Percentiles rank a stretch among this genome's conserved stretches.
These are phyloP conservation scores for Nomada hirtipes DNA, from an alignment of 2,888 invertebrate genomes.

Conservation along the genomic window DNA sequence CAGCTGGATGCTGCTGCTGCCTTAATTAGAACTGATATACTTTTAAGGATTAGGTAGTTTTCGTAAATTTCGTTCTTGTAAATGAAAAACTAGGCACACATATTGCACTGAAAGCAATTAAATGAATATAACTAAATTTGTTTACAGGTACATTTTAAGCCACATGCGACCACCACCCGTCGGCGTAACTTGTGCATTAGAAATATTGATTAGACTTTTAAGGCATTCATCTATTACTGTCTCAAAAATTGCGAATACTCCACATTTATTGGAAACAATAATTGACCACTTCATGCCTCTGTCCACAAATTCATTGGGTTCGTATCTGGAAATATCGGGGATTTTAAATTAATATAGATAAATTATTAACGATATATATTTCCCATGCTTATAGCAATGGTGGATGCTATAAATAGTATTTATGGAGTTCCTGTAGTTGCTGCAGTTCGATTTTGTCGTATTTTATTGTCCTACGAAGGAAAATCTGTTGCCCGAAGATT, in stretches of 20 bases:
- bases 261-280: conserved; percentile 88
- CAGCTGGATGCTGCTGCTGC: conserved; percentile 93
- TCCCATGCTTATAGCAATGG: conserved; percentile 53
- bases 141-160: conserved; percentile 90
- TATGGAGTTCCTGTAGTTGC: conserved; percentile 89
- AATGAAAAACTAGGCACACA: neutral
- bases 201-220: conserved; percentile 91
- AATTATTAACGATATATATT: conserved; percentile 13
- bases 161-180: conserved; percentile 89
- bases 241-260: conserved; percentile 87
- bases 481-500: conserved; percentile 75
- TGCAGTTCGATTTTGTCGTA: conserved; percentile 90
- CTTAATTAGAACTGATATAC: conserved; percentile 90
- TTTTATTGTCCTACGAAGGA: conserved; percentile 86
- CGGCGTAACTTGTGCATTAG: conserved; percentile 90
- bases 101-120: neutral
- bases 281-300: conserved; percentile 87
- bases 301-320: conserved; percentile 72
- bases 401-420: conserved; percentile 84
- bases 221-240: conserved; percentile 91
- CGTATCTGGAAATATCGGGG: neutral
- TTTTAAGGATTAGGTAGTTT: conserved; percentile 88
- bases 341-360: neutral
- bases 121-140: conserved; percentile 20
- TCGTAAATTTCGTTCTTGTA: conserved; percentile 15